These are phyloP conservation scores for Drosophila lini DNA, from an alignment of 1,140 invertebrate species.

Conservation along the genomic window DNA sequence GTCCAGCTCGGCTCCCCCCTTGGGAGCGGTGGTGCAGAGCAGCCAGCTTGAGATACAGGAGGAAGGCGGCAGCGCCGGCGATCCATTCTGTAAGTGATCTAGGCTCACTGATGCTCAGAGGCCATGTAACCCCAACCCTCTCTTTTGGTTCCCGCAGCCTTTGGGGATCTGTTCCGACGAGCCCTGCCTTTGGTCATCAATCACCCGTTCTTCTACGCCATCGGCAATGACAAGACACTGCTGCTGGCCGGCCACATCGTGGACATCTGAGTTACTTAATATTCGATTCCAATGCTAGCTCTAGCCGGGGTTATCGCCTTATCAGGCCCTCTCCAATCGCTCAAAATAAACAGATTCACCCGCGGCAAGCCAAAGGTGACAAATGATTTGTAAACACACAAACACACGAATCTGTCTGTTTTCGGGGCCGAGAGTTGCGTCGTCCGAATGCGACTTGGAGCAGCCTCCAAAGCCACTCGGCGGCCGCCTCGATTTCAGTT, in stretches of 20 bases:
- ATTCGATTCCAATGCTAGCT: conserved; percentile 10
- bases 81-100: conserved; percentile 57
- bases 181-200: conserved; percentile 68
- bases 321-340: conserved; percentile 43
- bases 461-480: conserved; percentile 41
- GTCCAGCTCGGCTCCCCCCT: conserved; percentile 61
- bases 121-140: conserved; percentile 30
- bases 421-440: conserved; percentile 23
- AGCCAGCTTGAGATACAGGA: conserved; percentile 51
- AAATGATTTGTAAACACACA: conserved; percentile 69
- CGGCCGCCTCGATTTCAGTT: conserved; percentile 51
- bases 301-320: conserved; percentile 56
- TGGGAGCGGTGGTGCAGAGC: conserved; percentile 60
- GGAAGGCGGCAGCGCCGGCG: conserved; percentile 37
- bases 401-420: conserved; percentile 6
- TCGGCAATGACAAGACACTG: conserved; percentile 59
- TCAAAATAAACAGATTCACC: conserved; percentile 36
- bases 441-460: conserved; percentile 21
- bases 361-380: conserved; percentile 61
- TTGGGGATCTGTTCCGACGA: conserved; percentile 65
- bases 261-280: conserved; percentile 46
- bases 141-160: conserved; percentile 27
- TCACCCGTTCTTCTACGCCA: conserved; percentile 75
- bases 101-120: not conserved
- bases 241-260: conserved; percentile 70